Base-by-base conservation (phyloP, 2,888 invertebrate species). In the Trichacis sp. region DNA sequence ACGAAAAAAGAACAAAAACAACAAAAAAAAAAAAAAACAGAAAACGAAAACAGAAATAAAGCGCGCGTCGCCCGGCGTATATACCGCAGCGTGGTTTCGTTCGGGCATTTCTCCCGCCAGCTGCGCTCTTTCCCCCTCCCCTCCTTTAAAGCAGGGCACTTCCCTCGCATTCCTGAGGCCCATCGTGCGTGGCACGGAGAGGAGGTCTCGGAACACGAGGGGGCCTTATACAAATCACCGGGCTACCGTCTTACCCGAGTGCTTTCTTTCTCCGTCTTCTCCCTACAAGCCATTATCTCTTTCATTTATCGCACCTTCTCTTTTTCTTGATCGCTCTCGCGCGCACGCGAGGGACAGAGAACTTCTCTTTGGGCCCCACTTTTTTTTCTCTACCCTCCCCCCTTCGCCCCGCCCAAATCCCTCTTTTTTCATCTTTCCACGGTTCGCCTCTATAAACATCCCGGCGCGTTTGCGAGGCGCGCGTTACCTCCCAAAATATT, bases 181-280 rank as follows among this genome's bases (percentile, higher is more conserved):
- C 33, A 11, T 73, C 73, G 72, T 71, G 71, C 68, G 71, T 61
- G 72, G 51, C 71, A 64, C 61, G 64, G 74, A 73, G 76, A 72
- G 75, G 76, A 9, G 9, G 75, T 74, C 74, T 78, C 75, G 76
- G 78, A 77, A 78, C 74, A 77, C 78, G 77, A 77, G 75, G 78
- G 76, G 77, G 77, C 79, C 81, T 79, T 79, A 83, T 83, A 83
- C 83, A 83, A 83, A 83, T 83, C 82, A 82, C 80, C 82, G 81
- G 74, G 81, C 83, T 82, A 82, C 83, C 80, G 83, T 79, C 82
- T 81, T 83, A 83, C 83, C 80, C 83, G 77, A 64, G 54, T 58
- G 57, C 55, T 64, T 61, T 73, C 69, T 59, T 62, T 66, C 67
- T 51, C 70, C 55, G 61, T 61, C 68, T 59, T 64, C 68, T 63